phyloP scores from a whole-genome alignment of 2,797 vertebrate genomes.

The Eleutherodactylus coqui region DNA sequence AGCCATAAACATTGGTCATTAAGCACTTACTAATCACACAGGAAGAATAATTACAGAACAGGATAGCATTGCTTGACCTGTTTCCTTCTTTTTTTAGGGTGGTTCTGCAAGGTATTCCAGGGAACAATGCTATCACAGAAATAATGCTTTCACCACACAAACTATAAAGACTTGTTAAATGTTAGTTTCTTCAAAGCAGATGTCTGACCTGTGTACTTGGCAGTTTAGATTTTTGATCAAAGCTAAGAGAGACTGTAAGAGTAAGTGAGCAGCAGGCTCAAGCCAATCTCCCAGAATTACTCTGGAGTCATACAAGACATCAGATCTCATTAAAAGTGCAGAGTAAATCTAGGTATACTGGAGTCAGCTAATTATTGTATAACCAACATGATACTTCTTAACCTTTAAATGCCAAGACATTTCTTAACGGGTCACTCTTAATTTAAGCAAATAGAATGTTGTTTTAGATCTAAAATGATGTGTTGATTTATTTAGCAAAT shows the following conservation, averaged over 20 bases:
- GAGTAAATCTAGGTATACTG: background rate
- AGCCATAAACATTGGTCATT: background rate
- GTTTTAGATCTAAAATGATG: too few relatives aligned
- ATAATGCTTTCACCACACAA: conserved; percentile 3
- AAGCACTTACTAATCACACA: background rate
- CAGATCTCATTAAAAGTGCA: background rate
- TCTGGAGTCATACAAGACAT: conserved; percentile 12
- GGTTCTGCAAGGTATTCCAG: background rate
- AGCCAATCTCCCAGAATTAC: conserved; percentile 14
- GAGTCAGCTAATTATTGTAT: background rate
- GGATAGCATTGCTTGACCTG: background rate
- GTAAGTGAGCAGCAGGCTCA: conserved; percentile 28
- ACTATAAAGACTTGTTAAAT: conserved; percentile 26
- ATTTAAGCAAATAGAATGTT: background rate
- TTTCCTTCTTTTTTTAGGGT: background rate
- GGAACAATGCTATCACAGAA: conserved; percentile 18
- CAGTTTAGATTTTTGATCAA: conserved; percentile 35
- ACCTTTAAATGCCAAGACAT: background rate
- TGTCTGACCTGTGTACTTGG: conserved; percentile 28
- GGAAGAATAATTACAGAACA: background rate
- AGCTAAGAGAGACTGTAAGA: conserved; percentile 11
- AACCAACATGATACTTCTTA: background rate
- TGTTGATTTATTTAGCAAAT: too few relatives aligned
- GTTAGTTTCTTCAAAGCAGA: conserved; percentile 32
- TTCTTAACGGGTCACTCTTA: background rate